A percentile compares a stretch with the other conserved stretches of the same genome.
phyloP scores from a whole-genome alignment of 2,113 vertebrate species.

The Petaurus breviceps region DNA sequence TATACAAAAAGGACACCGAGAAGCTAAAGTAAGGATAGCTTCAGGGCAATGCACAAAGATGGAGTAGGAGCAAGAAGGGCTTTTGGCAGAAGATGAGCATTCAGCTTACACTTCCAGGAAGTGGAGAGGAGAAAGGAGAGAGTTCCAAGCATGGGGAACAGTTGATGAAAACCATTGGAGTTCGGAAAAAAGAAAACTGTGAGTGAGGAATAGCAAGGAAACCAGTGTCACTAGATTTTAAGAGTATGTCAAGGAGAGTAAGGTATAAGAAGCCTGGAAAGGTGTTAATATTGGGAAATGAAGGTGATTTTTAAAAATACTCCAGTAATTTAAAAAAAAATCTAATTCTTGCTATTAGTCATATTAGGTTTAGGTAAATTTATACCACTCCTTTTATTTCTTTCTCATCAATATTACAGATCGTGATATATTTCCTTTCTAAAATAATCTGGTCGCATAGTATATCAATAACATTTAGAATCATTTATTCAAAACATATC shows the following conservation, averaged over 20 bases:
- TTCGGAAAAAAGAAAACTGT: neutral
- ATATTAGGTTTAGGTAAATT: neutral
- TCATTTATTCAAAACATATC: neutral
- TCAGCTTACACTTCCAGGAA: neutral
- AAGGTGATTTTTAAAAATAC: neutral
- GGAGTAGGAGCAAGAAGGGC: neutral
- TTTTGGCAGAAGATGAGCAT: neutral
- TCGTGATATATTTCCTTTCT: neutral
- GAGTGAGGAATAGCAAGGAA: neutral
- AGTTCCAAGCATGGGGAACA: neutral
- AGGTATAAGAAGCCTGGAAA: neutral
- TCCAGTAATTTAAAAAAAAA: neutral
- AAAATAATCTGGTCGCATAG: neutral
- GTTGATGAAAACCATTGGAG: neutral
- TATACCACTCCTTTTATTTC: neutral
- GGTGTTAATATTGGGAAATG: neutral
- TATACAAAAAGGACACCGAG: neutral
- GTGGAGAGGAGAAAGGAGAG: neutral
- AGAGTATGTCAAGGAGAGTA: neutral
- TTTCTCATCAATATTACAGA: neutral
- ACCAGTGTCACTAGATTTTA: neutral
- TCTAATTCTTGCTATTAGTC: neutral
- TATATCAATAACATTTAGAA: neutral
- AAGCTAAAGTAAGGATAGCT: neutral
- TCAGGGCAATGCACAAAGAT: neutral